Evolutionary conservation across 2,113 vertebrate species (phyloP), one percentile per base, ranked within the genome.

Genomic region (Castor canadensis): DNA sequence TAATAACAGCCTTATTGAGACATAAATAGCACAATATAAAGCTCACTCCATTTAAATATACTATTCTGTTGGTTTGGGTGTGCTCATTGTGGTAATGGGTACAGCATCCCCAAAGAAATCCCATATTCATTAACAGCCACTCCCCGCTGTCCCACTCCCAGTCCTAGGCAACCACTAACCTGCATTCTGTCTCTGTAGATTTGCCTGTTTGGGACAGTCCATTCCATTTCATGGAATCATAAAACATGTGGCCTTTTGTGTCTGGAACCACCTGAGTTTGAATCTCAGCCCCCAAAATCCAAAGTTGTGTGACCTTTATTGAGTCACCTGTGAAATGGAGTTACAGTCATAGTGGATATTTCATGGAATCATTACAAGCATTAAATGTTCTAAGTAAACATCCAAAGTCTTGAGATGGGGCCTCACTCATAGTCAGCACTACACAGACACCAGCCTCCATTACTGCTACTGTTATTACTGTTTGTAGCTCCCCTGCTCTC

Each of bases 241-340:
- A 32, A 3, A 52, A 11, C 20, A 66, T 1, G 26, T 19, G 38
- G 35, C 24, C 56, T 76, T 88, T 49, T 94, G 47, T 52, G 15
- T 56, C 32, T 45, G 30, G 20, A 47, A 77, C 10, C 58, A 80
- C 49, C 43, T 24, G 26, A 49, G 30, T 75, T 45, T n/a, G n/a
- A 80, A 47, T 89, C 83, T 80, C 52, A 66, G 66, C 22, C 35
- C 32, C 66, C 24, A 56, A 87, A 24, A 22, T 62, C 75, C 30
- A 80, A 92, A 30, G 30, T n/a, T 73, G 13, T 30, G n/a, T 84
- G 77, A 75, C 5, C 38, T 93, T 83, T 45, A 32, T 56, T 19
- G 12, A 43, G 52, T 62, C 72, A 69, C 58, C 38, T 75, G 45
- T 93, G 52, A 67, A 94, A 85, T 85, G 67, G 72, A 73, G 81